These are phyloP conservation scores for Lophius americanus DNA, from an alignment of 2,797 vertebrate genomes.

Conservation along the genomic window DNA sequence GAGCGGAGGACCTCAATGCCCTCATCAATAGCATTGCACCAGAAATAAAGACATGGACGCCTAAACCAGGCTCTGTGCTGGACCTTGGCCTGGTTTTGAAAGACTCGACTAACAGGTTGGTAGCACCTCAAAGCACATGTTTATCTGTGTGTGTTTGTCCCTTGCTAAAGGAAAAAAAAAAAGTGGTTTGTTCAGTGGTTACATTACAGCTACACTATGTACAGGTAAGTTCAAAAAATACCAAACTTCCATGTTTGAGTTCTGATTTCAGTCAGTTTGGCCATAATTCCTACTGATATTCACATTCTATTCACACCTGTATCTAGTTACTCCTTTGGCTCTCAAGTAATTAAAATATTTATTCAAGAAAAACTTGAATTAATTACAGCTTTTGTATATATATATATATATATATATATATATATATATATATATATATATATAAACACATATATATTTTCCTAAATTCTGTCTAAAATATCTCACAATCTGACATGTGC, in stretches of 20 bases:
- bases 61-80: slow-evolving; percentile 78
- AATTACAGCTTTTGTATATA: too few species aligned
- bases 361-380: too few species aligned
- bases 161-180: not conserved
- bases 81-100: slow-evolving; percentile 79
- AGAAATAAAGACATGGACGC: slow-evolving; percentile 80
- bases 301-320: not conserved
- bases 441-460: too few species aligned
- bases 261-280: not conserved
- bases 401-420: too few species aligned
- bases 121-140: slow-evolving; percentile 14
- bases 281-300: not conserved
- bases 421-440: too few species aligned
- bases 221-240: not conserved
- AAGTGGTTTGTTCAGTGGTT: not conserved
- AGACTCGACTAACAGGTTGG: slow-evolving; percentile 70
- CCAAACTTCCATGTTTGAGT: not conserved
- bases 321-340: too few species aligned
- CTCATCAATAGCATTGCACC: slow-evolving; percentile 70
- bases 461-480: too few species aligned
- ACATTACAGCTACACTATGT: too few species aligned
- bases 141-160: not conserved
- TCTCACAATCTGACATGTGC: too few species aligned
- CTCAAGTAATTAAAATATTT: too few species aligned
- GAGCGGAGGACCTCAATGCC: slow-evolving; percentile 75